Conservation (phyloP, 2,113 vertebrate genomes). For the Poecile atricapillus region DNA sequence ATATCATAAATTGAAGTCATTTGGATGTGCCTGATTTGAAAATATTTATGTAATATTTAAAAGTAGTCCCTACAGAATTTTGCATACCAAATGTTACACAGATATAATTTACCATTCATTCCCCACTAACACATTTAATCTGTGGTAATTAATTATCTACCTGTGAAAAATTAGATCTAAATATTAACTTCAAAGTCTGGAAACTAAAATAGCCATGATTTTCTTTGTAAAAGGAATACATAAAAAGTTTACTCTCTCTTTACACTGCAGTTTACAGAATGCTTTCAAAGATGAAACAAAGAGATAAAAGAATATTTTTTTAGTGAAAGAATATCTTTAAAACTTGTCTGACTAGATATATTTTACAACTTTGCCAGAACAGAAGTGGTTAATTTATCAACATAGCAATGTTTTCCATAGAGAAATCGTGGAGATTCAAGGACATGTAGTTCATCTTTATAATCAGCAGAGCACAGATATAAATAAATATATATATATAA, state of each 20-base stretch:
- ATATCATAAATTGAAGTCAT: slow-evolving; percentile 69
- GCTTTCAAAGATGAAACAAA: background rate
- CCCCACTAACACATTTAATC: background rate
- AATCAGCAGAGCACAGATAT: background rate
- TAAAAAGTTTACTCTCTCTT: background rate
- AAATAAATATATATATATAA: too few relatives aligned
- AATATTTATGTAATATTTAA: slow-evolving; percentile 47
- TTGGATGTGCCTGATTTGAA: slow-evolving; percentile 56
- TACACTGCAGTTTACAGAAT: background rate
- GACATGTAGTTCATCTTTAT: background rate
- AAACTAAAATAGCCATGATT: background rate
- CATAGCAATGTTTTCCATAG: background rate
- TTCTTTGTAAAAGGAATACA: background rate
- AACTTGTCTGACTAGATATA: background rate
- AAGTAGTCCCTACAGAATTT: slow-evolving; percentile 59
- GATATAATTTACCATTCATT: slow-evolving; percentile 25
- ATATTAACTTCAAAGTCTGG: background rate
- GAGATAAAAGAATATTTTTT: background rate
- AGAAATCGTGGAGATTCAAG: background rate
- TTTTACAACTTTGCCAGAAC: background rate
- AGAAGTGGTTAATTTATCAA: background rate
- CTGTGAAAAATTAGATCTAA: slow-evolving; percentile 11
- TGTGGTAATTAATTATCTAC: slow-evolving; percentile 34
- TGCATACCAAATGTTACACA: slow-evolving; percentile 66
- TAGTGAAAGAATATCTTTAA: background rate